Conservation (phyloP, 2,113 vertebrate genomes). For the Salminus brasiliensis region DNA sequence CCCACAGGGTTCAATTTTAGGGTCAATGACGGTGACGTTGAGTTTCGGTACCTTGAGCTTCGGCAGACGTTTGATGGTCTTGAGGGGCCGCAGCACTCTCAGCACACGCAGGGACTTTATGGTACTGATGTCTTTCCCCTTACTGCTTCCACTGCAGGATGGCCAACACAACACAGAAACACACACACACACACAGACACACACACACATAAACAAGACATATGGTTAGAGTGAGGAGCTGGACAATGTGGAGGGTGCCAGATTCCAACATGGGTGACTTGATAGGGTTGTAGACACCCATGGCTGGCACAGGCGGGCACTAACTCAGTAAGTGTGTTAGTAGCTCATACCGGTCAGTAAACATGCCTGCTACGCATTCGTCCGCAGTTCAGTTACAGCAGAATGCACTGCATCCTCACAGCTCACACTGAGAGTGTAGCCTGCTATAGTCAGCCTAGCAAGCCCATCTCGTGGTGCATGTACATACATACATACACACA, state of each 20-base stretch:
- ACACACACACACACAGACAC: conserved; percentile 27
- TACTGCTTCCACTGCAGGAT: conserved; percentile 84
- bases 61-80: conserved; percentile 95
- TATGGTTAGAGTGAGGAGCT: conserved; percentile 47
- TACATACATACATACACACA: background rate
- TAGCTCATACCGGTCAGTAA: conserved; percentile 22
- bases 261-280: conserved; percentile 61
- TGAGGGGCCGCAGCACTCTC: conserved; percentile 90
- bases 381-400: conserved; percentile 41
- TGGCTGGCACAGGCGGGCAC: background rate
- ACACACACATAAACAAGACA: conserved; percentile 35
- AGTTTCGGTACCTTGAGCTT: conserved; percentile 86
- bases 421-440: conserved; percentile 28
- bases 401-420: conserved; percentile 11
- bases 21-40: no score
- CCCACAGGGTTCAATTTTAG: no score
- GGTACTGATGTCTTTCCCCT: conserved; percentile 94
- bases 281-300: background rate
- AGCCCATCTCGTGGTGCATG: conserved; percentile 11
- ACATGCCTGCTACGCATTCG: conserved; percentile 40
- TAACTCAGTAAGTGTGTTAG: conserved; percentile 40
- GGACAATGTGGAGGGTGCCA: conserved; percentile 9
- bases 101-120: conserved; percentile 96
- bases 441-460: conserved; percentile 22
- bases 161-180: conserved; percentile 8